A percentile compares a stretch with the other conserved stretches of the same genome.
Evolutionary conservation across 1,140 invertebrate species (phyloP).

Genomic region (Caerostris darwini): DNA sequence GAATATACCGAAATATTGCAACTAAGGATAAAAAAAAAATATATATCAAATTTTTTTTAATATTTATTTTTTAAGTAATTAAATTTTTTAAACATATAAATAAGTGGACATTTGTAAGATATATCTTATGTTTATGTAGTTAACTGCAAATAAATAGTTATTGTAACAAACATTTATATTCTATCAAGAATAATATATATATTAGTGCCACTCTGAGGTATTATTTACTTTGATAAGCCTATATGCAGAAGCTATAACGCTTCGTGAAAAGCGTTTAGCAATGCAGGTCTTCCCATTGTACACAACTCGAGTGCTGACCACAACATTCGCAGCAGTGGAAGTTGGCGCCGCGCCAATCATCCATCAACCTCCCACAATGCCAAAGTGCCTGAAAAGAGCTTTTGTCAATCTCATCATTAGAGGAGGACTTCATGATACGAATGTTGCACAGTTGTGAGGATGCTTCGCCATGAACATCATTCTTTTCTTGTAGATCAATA

Average conservation of each 20-base stretch:
- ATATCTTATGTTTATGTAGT: too few species aligned
- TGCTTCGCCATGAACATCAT: background rate
- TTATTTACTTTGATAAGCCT: background rate
- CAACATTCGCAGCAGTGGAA: background rate
- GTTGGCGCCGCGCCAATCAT: conserved; percentile 5
- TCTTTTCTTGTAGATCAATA: background rate
- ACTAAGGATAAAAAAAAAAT: too few species aligned
- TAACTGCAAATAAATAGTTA: too few species aligned
- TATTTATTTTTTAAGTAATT: too few species aligned
- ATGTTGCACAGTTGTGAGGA: background rate
- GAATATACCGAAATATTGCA: too few species aligned
- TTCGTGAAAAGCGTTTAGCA: background rate
- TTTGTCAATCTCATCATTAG: conserved; percentile 40
- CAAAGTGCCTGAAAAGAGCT: conserved; percentile 4
- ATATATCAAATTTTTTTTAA: too few species aligned
- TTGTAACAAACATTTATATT: too few species aligned
- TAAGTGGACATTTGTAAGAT: too few species aligned
- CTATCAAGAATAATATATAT: too few species aligned
- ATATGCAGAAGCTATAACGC: background rate
- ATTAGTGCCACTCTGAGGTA: background rate
- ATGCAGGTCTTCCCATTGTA: conserved; percentile 9
- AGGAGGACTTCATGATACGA: background rate
- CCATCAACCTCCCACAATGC: conserved; percentile 19
- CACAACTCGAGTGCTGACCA: background rate
- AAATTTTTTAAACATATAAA: too few species aligned